Percentiles rank a stretch among this genome's conserved stretches.
These are phyloP conservation scores for Sebastes goodei DNA, from an alignment of 2,797 vertebrate genomes.

Conservation along the genomic window DNA sequence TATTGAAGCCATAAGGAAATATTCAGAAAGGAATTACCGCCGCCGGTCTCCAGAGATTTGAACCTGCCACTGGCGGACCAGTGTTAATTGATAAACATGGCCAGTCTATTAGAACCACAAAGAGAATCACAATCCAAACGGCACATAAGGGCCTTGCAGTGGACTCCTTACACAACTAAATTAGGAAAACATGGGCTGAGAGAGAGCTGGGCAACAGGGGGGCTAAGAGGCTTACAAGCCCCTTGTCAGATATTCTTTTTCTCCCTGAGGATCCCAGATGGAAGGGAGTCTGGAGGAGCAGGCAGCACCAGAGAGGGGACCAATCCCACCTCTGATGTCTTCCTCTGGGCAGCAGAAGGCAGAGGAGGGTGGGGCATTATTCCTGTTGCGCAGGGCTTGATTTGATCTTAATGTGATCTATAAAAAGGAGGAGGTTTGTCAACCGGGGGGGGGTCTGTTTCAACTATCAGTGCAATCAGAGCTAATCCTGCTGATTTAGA, in stretches of 20 bases:
- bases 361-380: constrained; percentile 91
- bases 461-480: constrained; percentile 85
- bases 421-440: constrained; percentile 71
- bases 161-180: constrained; percentile 96
- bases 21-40: constrained; percentile 60
- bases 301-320: constrained; percentile 88
- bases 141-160: constrained; percentile 90
- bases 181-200: constrained; percentile 97
- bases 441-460: constrained; percentile 74
- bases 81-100: constrained; percentile 95
- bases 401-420: constrained; percentile 81
- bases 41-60: constrained; percentile 65
- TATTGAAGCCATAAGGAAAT: constrained; percentile 58
- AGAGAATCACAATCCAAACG: constrained; percentile 94
- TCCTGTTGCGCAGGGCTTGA: constrained; percentile 84
- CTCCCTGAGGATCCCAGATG: constrained; percentile 96
- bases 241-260: constrained; percentile 95
- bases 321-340: constrained; percentile 94
- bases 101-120: constrained; percentile 92
- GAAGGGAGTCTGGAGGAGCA: constrained; percentile 92
- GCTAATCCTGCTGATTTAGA: constrained; percentile 79
- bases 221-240: constrained; percentile 98
- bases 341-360: constrained; percentile 95
- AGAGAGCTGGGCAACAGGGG: constrained; percentile 91
- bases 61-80: constrained; percentile 67